Conservation (phyloP, 2,797 vertebrate species). For the Acanthurus lineatus region DNA sequence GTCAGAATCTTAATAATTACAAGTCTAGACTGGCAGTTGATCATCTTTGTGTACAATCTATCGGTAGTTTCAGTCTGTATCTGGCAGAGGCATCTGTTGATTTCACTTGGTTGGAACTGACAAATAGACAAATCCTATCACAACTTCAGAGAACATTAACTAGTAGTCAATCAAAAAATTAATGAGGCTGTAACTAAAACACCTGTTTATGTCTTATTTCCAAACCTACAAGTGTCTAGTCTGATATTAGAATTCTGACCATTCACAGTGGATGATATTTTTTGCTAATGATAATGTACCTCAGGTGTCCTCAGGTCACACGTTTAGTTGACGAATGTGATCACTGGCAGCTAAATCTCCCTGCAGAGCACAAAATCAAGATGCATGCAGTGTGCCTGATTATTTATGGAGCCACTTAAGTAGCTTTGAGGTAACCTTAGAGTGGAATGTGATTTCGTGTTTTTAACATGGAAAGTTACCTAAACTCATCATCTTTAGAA, state of each 20-base stretch:
- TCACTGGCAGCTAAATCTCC: not conserved
- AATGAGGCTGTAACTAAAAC: slow-evolving; percentile 7
- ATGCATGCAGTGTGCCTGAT: not conserved
- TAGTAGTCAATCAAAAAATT: slow-evolving; percentile 16
- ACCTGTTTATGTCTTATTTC: slow-evolving; percentile 18
- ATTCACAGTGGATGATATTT: not conserved
- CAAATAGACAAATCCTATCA: slow-evolving; percentile 16
- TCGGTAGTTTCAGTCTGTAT: not conserved
- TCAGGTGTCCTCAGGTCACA: not conserved
- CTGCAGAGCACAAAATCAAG: not conserved
- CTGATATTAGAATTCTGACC: not conserved
- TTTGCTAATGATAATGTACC: not conserved
- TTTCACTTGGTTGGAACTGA: slow-evolving; percentile 36
- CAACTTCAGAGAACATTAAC: slow-evolving; percentile 5
- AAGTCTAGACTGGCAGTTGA: not conserved
- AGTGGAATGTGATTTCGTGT: not conserved
- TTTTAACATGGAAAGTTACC: too few species aligned
- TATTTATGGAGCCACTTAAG: not conserved
- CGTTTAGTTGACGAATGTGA: not conserved
- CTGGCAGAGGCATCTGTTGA: slow-evolving; percentile 7
- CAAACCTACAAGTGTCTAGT: not conserved
- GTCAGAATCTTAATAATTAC: not conserved
- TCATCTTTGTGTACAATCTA: not conserved
- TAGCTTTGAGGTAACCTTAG: not conserved
- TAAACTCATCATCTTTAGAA: too few species aligned